Base-by-base conservation (phyloP, 2,113 vertebrate genomes). In the Monopterus albus region DNA sequence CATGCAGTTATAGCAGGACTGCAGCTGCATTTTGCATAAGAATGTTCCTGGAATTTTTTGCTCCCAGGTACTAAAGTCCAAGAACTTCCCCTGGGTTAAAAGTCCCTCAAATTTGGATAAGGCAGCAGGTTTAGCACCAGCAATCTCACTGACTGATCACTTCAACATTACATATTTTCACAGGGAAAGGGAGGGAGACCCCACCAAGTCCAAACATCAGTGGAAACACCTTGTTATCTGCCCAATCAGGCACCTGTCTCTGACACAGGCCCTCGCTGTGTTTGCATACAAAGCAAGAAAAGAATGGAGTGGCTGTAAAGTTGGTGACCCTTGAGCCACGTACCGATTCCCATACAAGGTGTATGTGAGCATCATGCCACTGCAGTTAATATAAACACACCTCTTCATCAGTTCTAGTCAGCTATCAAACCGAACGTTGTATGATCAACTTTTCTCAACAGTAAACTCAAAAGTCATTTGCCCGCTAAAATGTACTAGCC, bases 281-380 rank as follows among this genome's bases (percentile, higher is more conserved):
- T 89, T 90, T 81, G 78, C 88, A 82, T 60, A 88, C 88, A 90
- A 87, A 79, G 88, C 81, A 89, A 83, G 85, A 87, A 81, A 62
- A 85, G 81, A 89, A 85, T 79, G 81, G 84, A 67, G 39, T 25
- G 51, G 82, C 84, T 87, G 82, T 79, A 75, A 79, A 75, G 84
- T 75, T 50, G 50, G 15, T 78, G 88, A 89, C 86, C 88, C 88
- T 79, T 87, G 83, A 89, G 18, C 87, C 75, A 86, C 72, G 85
- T 75, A 60, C 47, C 75, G 56, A 79, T 72, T 60, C 58, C 49
- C 68, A 75, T 61, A 78, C 58, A 78, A 18, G 21, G 15, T 61
- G 29, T 40, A 43, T 72, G 50, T 64, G n/a, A 63, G 61, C 61
- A 51, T 63, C 50, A 52, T 50, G 49, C 38, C n/a, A 56, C 40